These are phyloP conservation scores for Drosophila ezoana DNA, from an alignment of 2,888 invertebrate genomes.

Conservation along the genomic window DNA sequence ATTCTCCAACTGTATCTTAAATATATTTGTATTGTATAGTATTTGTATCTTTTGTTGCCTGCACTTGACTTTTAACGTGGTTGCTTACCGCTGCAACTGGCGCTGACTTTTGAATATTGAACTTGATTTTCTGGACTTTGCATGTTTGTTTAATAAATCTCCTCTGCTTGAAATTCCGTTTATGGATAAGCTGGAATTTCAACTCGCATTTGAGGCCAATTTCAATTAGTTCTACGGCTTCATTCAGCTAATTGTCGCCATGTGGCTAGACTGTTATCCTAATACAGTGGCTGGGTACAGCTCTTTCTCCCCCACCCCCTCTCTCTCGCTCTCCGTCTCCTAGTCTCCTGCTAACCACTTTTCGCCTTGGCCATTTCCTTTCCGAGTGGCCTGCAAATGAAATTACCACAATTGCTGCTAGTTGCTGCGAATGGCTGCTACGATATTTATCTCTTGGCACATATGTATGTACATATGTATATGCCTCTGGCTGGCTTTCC, in stretches of 20 bases:
- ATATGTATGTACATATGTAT: conserved; percentile 21
- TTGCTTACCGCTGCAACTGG: too few species aligned
- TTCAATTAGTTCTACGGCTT: conserved; percentile 47
- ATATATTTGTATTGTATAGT: too few species aligned
- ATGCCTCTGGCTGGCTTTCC: not conserved
- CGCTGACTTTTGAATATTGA: not conserved
- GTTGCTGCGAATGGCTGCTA: conserved; percentile 15
- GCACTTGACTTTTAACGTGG: too few species aligned
- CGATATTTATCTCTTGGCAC: conserved; percentile 18
- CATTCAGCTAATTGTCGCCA: conserved; percentile 44
- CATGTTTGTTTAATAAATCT: conserved; percentile 21
- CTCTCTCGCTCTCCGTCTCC: not conserved
- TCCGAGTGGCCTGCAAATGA: conserved; percentile 54
- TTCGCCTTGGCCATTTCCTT: conserved; percentile 37
- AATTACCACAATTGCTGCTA: conserved; percentile 59
- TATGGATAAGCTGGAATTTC: conserved; percentile 11
- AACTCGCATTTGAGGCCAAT: conserved; percentile 20
- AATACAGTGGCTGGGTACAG: too few species aligned
- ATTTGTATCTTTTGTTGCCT: too few species aligned
- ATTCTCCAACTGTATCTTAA: too few species aligned
- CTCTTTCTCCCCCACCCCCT: too few species aligned
- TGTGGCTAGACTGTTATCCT: not conserved
- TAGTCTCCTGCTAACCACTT: not conserved
- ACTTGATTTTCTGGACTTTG: conserved; percentile 5
- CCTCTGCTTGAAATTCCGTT: conserved; percentile 16